phyloP scores from a whole-genome alignment of 2,888 invertebrate genomes.

The Oxycera nigricornis region DNA sequence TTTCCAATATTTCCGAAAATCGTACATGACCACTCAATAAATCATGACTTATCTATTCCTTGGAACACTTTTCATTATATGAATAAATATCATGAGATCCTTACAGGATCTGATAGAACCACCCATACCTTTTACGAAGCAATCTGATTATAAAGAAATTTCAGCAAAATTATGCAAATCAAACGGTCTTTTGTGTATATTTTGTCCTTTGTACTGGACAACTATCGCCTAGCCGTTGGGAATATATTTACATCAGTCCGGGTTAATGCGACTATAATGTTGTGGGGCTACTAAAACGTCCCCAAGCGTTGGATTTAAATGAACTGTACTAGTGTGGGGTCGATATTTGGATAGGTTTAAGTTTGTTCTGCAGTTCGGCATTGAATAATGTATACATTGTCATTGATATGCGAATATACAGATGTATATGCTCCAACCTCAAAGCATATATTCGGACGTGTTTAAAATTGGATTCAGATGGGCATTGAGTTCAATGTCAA shows the following conservation, averaged over 20 bases:
- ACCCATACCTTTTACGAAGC: too few species aligned
- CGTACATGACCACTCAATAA: too few species aligned
- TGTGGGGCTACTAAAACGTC: too few species aligned
- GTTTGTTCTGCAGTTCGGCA: not conserved
- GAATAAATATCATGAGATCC: too few species aligned
- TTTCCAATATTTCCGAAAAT: too few species aligned
- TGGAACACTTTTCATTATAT: too few species aligned
- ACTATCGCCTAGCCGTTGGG: too few species aligned
- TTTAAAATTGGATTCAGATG: not conserved
- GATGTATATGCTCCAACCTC: not conserved
- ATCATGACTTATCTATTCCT: too few species aligned
- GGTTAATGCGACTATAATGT: too few species aligned
- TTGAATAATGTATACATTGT: conserved; percentile 13
- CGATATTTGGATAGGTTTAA: not conserved
- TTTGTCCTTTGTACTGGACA: too few species aligned
- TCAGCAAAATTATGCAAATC: conserved; percentile 31
- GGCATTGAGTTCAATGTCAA: not conserved
- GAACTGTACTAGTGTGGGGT: not conserved
- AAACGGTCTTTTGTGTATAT: conserved; percentile 20
- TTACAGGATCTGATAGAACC: too few species aligned
- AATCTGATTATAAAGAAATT: conserved; percentile 24
- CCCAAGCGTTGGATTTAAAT: not conserved
- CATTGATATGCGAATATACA: not conserved
- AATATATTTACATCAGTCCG: too few species aligned
- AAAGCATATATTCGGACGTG: conserved; percentile 2